Evolutionary conservation across 2,888 invertebrate species (phyloP), one percentile per base, ranked within the genome.

Genomic region (Deilephila elpenor): DNA sequence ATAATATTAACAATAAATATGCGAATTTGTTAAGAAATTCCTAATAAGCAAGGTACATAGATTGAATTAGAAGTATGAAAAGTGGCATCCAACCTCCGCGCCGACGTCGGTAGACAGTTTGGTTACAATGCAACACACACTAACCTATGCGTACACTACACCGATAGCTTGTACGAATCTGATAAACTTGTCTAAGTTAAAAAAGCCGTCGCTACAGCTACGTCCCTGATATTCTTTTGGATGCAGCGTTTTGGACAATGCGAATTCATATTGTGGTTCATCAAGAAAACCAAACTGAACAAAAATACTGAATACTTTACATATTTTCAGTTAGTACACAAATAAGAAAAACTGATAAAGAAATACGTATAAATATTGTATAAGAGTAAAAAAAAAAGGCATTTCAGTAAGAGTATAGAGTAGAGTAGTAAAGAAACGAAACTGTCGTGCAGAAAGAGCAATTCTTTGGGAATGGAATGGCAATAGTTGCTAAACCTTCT

Each of bases 121-220:
- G 37, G 56, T 59, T 67, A 56, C 56, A 59, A 59, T 67, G 72
- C 37, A 67, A 74, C 25, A 76, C 77, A 60, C 72, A 71, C 82
- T 86, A 86, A 82, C 74, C 87, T 90, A 93, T 83, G 86, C 88
- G 84, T 80, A 86, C 78, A 86, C 89, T 90, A 93, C 89, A 88
- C 81, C 87, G 84, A 90, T 86, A 91, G 90, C 89, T 89, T 88
- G 87, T 91, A 91, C 89, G 90, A 91, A 90, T 89, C 88, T 91
- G 88, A 92, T 90, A 91, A 88, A 88, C 81, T 85, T 87, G 84
- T 83, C 84, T 87, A 88, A 81, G 80, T 82, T 88, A 87, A 89
- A 89, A 89, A 93, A 93, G 93, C 93, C 86, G 82, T 85, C 84
- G 83, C 92, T 91, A 89, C 85, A 79, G 78, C 88, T 89, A 89